Evolutionary conservation across 2,797 vertebrate genomes (phyloP), one percentile per base, ranked within the genome.

Genomic region (Poeciliopsis paucimaculata): DNA sequence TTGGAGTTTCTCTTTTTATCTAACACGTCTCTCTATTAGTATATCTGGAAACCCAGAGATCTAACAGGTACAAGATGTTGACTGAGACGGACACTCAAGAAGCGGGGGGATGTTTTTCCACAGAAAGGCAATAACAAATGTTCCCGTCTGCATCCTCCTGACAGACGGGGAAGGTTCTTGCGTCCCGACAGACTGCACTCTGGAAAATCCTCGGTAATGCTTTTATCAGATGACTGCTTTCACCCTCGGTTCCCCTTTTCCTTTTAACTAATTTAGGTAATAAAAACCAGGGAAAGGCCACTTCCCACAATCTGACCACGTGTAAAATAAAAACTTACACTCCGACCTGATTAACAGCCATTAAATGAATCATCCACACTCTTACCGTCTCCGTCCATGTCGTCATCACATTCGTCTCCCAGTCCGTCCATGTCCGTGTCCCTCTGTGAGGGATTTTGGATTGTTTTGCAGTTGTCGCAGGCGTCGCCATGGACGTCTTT

Each of bases 301-400:
- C 16, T 82, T 79, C 70, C 15, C 72, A 72, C 36, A 76, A 51
- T 64, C 15, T n/a, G 62, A 41, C 28, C 28, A 60, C 41, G 49
- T 77, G 75, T 26, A 77, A 79, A 78, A 68, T 47, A 4, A 13
- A n/a, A 73, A 43, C 53, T 84, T 55, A 45, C 55, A 68, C 9
- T 3, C 8, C 12, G 13, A n/a, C 23, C 20, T 66, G n/a, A 82
- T 66, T 57, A 34, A 23, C 36, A 77, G 47, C 3, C 31, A 34
- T 62, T 62, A 72, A 71, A 45, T 0, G n/a, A 41, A 26, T 53
- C 36, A 66, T 72, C 8, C 75, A 75, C 5, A 76, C 45, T 77
- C 92, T 84, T 83, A 98, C 98, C 97, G 18, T 99, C 98, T 76
- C 97, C 97, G 84, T 99, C 98, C 94, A 98, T 99, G 92, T 99